phyloP scores from a whole-genome alignment of 2,888 invertebrate genomes.

The Phania funesta region DNA sequence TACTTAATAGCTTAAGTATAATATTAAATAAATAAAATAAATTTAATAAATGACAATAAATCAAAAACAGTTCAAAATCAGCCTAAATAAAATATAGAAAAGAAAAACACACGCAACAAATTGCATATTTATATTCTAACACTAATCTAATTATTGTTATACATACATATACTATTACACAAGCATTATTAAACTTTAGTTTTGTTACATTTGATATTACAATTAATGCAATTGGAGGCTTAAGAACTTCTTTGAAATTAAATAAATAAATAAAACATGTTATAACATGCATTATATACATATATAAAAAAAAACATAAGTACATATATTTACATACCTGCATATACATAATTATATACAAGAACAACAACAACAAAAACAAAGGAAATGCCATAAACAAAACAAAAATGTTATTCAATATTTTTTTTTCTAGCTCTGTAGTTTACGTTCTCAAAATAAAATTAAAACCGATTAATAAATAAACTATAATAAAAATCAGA shows the following conservation, averaged over 20 bases:
- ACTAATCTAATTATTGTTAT: not conserved
- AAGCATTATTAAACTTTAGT: not conserved
- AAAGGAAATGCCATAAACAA: constrained; percentile 5
- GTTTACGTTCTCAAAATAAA: constrained; percentile 55
- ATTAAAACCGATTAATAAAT: constrained; percentile 30
- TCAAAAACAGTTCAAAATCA: constrained; percentile 10
- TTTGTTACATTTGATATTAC: constrained; percentile 54
- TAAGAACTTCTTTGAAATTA: constrained; percentile 4
- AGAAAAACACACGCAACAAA: constrained; percentile 6
- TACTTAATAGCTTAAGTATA: constrained; percentile 80
- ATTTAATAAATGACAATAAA: constrained; percentile 69
- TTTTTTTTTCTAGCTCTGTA: constrained; percentile 61
- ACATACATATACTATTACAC: not conserved
- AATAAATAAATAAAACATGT: not conserved
- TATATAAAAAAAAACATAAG: not conserved
- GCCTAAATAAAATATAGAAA: not conserved
- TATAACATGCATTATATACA: not conserved
- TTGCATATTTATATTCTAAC: not conserved
- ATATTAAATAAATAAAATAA: constrained; percentile 66
- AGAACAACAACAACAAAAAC: not conserved
- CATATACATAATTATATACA: constrained; percentile 9
- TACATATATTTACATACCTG: not conserved
- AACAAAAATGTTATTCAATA: constrained; percentile 51
- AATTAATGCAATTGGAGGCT: constrained; percentile 8
- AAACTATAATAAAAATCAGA: constrained; percentile 8